Conservation (phyloP, 2,113 vertebrate species). For the Dipodomys spectabilis region DNA sequence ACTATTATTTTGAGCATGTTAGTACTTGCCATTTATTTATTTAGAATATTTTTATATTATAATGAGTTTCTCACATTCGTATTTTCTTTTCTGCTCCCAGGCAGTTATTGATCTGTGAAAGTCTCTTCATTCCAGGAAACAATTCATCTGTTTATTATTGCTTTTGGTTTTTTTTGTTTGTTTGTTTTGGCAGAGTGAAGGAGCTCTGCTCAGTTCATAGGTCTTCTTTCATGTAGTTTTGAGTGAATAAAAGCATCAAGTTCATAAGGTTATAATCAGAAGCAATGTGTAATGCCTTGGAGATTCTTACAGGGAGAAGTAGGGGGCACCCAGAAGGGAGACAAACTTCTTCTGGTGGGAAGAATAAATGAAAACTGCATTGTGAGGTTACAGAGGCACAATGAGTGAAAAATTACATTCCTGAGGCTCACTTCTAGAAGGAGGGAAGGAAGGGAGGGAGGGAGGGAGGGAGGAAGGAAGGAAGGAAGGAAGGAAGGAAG, state of each 20-base stretch:
- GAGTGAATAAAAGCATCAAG: background rate
- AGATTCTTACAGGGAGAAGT: background rate
- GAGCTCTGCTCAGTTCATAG: background rate
- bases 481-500: too few relatives aligned
- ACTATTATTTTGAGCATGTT: conserved; percentile 80
- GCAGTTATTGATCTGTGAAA: conserved; percentile 68
- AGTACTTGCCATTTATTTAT: conserved; percentile 82
- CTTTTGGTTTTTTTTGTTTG: too few relatives aligned
- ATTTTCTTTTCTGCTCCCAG: conserved; percentile 58
- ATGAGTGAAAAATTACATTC: background rate
- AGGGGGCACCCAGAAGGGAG: background rate
- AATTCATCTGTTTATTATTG: conserved; percentile 32
- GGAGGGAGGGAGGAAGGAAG: too few relatives aligned
- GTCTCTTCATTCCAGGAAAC: conserved; percentile 45
- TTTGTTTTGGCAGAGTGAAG: background rate
- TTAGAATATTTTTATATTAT: conserved; percentile 79
- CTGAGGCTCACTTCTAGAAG: background rate
- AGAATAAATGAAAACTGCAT: conserved; percentile 7
- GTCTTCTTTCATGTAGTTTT: background rate
- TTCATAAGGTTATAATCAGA: background rate
- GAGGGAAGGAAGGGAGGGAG: background rate
- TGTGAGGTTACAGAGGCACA: conserved; percentile 35
- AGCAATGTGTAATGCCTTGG: background rate
- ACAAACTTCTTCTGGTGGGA: background rate
- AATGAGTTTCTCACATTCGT: conserved; percentile 78